These are phyloP conservation scores for Peromyscus leucopus DNA, from an alignment of 2,113 vertebrate genomes.

Conservation along the genomic window DNA sequence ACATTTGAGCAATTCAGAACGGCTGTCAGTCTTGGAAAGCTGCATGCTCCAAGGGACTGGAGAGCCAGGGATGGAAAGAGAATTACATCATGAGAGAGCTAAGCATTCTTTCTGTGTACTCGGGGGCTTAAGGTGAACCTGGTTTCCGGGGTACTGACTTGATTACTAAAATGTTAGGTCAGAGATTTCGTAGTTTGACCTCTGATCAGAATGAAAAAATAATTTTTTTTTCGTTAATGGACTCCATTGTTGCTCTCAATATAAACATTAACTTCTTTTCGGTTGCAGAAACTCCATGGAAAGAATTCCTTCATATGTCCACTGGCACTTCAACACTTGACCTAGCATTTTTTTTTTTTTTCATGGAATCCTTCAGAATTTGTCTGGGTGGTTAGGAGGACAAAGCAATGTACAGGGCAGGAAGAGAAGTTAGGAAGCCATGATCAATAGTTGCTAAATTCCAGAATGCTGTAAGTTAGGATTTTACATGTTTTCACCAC, in stretches of 20 bases:
- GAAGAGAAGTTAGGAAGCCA: too few relatives aligned
- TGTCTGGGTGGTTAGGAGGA: not conserved
- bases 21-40: too few relatives aligned
- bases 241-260: too few relatives aligned
- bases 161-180: too few relatives aligned
- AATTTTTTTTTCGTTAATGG: not conserved
- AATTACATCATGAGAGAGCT: not conserved
- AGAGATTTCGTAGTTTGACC: not conserved
- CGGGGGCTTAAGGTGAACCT: not conserved
- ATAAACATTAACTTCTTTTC: not conserved
- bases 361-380: not conserved
- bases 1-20: not conserved
- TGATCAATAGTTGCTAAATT: not conserved
- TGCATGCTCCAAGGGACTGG: too few relatives aligned
- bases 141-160: not conserved
- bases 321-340: not conserved
- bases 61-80: not conserved
- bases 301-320: not conserved
- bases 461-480: not conserved
- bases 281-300: not conserved
- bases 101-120: not conserved
- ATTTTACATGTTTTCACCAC: not conserved
- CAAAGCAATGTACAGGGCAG: fast-evolving
- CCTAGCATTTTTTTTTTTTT: not conserved
- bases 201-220: too few relatives aligned